A percentile compares a stretch with the other conserved stretches of the same genome.
These are phyloP conservation scores for Microdon myrmicae DNA, from an alignment of 2,888 invertebrate species.

Conservation along the genomic window DNA sequence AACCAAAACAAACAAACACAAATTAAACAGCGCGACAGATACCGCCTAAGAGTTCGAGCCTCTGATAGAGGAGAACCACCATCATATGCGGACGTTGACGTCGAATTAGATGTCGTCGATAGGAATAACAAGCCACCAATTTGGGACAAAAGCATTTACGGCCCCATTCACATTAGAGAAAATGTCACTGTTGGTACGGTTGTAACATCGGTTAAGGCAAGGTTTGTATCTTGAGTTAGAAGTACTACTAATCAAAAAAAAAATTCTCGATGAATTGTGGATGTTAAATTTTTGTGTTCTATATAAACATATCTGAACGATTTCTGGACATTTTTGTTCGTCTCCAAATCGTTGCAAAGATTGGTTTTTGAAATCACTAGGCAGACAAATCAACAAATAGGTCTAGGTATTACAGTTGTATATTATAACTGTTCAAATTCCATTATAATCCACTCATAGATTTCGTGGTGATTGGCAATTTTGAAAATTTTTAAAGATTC, in stretches of 20 bases:
- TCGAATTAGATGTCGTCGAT: constrained; percentile 98
- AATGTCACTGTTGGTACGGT: constrained; percentile 99
- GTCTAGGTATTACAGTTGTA: no score
- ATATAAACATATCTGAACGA: constrained; percentile 22
- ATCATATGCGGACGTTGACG: constrained; percentile 94
- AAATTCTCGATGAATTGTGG: no score
- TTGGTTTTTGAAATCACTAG: constrained; percentile 5
- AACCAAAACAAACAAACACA: no score
- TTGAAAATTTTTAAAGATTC: no score
- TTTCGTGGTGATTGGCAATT: constrained; percentile 38
- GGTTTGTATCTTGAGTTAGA: constrained; percentile 80
- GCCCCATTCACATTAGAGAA: constrained; percentile 98
- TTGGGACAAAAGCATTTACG: constrained; percentile 95
- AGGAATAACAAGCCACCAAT: constrained; percentile 98
- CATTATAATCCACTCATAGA: constrained; percentile 25
- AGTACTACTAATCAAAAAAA: background rate
- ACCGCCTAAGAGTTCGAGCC: constrained; percentile 95
- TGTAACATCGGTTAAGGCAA: constrained; percentile 98
- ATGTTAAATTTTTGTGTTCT: constrained; percentile 54
- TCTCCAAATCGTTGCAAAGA: constrained; percentile 1
- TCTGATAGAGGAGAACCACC: constrained; percentile 94
- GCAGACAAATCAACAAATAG: background rate
- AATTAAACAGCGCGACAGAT: constrained; percentile 85
- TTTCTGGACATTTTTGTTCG: background rate
- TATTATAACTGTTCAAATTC: no score